Base-by-base conservation (phyloP, 2,888 invertebrate genomes). In the Hyalella azteca region DNA sequence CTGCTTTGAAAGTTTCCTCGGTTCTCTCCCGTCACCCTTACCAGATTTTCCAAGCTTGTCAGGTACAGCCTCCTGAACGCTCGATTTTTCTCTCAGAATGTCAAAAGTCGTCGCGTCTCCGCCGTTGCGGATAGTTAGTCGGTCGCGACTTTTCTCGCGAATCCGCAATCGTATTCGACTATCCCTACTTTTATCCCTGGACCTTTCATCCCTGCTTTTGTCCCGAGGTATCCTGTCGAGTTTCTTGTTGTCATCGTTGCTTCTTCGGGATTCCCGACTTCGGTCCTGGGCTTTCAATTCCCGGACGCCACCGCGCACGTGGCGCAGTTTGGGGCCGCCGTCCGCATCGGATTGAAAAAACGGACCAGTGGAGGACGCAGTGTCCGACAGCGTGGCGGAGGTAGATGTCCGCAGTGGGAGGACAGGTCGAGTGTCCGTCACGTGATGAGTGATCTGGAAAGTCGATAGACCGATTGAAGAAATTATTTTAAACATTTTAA, bases 381-480 rank as follows among this genome's bases (percentile, higher is more conserved):
- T 60, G 41, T 45, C 73, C 11, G 40, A 40, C 73, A 79, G 32
- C 29, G 79, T 48, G 1, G 79, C 29, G 22, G 41, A 40, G 11
- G 40, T 22, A n/a, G 54, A 59, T 13, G 59, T 22, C 9, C 79
- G 66, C n/a, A 11, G 7, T 1, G 26, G 73, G 11, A 11, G 36
- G 39, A 60, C 36, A 7, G 79, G 32, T 22, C 73, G 48, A 29
- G 59, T 81, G 32, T 83, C 83, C 2, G 83, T 83, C 60, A 83
- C 81, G 41, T 83, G 83, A 75, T 83, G 83, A 11, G 81, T 83
- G 22, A 83, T 81, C 83, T 83, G 81, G 19, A 60, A 39, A 78
- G 36, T 15, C n/a, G n/a, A n/a, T n/a, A n/a, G n/a, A n/a, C n/a
- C n/a, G n/a, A n/a, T n/a, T n/a, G n/a, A n/a, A n/a, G n/a, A n/a